phyloP scores from a whole-genome alignment of 2,888 invertebrate species.

The Platycheirus rosarum region DNA sequence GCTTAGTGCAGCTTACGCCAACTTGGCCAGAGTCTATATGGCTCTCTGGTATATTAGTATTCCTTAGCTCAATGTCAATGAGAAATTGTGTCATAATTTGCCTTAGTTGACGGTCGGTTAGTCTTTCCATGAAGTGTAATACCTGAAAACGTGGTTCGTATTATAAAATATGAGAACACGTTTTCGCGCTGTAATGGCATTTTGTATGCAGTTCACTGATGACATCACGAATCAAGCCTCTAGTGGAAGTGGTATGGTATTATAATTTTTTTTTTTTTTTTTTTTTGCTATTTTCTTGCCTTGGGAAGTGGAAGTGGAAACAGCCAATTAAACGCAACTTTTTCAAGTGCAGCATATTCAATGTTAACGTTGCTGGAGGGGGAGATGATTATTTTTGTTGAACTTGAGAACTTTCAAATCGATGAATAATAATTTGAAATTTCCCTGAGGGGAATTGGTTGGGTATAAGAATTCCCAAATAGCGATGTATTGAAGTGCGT shows the following conservation, averaged over 20 bases:
- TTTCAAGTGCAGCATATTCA: constrained; percentile 46
- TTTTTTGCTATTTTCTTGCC: not conserved
- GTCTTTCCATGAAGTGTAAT: constrained; percentile 6
- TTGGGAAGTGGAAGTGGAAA: constrained; percentile 37
- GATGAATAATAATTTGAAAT: constrained; percentile 28
- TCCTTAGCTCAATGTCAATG: constrained; percentile 69
- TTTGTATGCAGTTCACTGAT: constrained; percentile 27
- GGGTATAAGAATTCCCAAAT: not conserved
- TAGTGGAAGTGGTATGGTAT: constrained; percentile 20
- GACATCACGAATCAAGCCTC: constrained; percentile 55
- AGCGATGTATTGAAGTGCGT: constrained; percentile 2
- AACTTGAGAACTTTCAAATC: constrained; percentile 51
- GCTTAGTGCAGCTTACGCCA: constrained; percentile 47
- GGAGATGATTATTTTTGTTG: constrained; percentile 39
- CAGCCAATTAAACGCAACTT: constrained; percentile 42
- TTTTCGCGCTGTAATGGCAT: constrained; percentile 52
- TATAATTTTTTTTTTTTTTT: not conserved
- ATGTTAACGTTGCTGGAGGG: constrained; percentile 23
- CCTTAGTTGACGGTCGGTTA: constrained; percentile 11
- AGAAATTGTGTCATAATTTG: constrained; percentile 53
- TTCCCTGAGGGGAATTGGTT: not conserved
- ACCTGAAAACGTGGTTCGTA: constrained; percentile 34
- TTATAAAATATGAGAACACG: constrained; percentile 42
- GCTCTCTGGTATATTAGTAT: too few species aligned
- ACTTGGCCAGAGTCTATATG: constrained; percentile 35